These are phyloP conservation scores for Lepidurus arcticus DNA, from an alignment of 1,140 invertebrate genomes.

Conservation along the genomic window DNA sequence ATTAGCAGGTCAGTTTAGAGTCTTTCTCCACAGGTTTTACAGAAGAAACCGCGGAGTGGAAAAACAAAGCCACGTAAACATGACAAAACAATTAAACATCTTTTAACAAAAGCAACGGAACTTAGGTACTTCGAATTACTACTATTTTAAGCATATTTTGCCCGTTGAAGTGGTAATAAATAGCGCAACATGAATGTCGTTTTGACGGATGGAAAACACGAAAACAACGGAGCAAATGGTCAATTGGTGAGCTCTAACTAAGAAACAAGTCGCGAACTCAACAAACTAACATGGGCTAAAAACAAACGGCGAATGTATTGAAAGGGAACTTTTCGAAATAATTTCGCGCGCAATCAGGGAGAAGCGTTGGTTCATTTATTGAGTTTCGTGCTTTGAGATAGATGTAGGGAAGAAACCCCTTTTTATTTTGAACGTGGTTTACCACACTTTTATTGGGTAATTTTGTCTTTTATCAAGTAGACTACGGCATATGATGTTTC, in stretches of 20 bases:
- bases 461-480: too few species aligned
- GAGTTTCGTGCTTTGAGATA: too few species aligned
- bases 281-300: too few species aligned
- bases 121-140: neutral
- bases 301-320: too few species aligned
- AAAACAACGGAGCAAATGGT: constrained; percentile 18
- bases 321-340: too few species aligned
- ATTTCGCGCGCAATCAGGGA: too few species aligned
- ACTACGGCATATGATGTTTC: too few species aligned
- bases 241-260: neutral
- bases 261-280: neutral
- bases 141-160: neutral
- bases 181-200: neutral
- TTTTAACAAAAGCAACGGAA: neutral
- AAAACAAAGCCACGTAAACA: constrained; percentile 11
- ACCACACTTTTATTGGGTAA: too few species aligned
- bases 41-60: neutral
- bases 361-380: too few species aligned
- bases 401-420: too few species aligned
- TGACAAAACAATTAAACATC: neutral
- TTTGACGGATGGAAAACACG: constrained; percentile 11
- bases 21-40: constrained; percentile 16
- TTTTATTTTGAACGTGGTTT: too few species aligned
- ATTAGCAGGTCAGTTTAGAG: neutral
- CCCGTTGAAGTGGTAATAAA: neutral